A percentile compares a stretch with the other conserved stretches of the same genome.
Conservation (phyloP, 2,797 vertebrate species). For the Malurus leucopterus region DNA sequence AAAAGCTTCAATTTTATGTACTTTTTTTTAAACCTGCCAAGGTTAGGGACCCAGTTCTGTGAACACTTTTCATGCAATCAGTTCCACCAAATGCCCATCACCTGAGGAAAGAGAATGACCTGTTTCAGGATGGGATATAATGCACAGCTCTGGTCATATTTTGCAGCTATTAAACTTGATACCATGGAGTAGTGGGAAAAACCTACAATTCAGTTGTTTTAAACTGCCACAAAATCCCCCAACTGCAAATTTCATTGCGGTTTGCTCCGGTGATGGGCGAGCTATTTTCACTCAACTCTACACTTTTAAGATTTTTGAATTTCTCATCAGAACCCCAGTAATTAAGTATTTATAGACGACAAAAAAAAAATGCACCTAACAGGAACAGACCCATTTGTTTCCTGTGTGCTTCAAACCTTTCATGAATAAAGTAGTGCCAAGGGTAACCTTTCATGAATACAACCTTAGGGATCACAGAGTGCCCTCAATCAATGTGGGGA, state of each 20-base stretch:
- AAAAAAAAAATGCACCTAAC: neutral
- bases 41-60: constrained; percentile 5
- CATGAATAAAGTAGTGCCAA: constrained; percentile 38
- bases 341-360: constrained; percentile 27
- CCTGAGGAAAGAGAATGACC: neutral
- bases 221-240: constrained; percentile 22
- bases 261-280: neutral
- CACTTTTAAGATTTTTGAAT: neutral
- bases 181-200: neutral
- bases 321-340: constrained; percentile 17
- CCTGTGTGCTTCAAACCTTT: neutral
- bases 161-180: constrained; percentile 23
- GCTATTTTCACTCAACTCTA: neutral
- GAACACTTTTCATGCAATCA: constrained; percentile 33
- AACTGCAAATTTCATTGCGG: neutral
- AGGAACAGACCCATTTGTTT: constrained; percentile 21
- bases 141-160: neutral
- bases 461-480: constrained; percentile 51
- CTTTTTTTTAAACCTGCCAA: constrained; percentile 11
- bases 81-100: constrained; percentile 36
- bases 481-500: constrained; percentile 45
- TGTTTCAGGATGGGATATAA: constrained; percentile 4
- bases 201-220: constrained; percentile 10
- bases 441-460: constrained; percentile 54
- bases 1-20: constrained; percentile 19